A percentile compares a stretch with the other conserved stretches of the same genome.
These are phyloP conservation scores for Callaeas wilsoni DNA, from an alignment of 2,113 vertebrate species.

Conservation along the genomic window DNA sequence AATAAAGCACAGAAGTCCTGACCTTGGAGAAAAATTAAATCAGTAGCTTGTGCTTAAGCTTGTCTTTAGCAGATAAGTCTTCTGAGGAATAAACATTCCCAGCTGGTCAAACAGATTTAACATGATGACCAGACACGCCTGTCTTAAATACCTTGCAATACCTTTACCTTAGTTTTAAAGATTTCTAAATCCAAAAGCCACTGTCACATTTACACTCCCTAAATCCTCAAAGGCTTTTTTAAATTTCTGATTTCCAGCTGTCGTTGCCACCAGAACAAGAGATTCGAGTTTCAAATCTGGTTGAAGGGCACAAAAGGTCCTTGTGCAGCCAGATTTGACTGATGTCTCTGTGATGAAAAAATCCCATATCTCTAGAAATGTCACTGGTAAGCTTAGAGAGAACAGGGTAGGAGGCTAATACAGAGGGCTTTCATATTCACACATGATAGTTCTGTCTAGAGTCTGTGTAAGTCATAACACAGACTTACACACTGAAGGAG, in stretches of 20 bases:
- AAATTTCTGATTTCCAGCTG: not conserved
- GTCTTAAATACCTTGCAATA: not conserved
- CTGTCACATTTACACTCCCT: not conserved
- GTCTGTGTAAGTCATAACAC: not conserved
- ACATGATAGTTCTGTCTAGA: not conserved
- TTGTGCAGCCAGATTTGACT: not conserved
- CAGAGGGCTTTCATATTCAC: not conserved
- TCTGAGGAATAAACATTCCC: not conserved
- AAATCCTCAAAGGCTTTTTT: not conserved
- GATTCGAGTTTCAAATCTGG: not conserved
- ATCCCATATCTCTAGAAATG: rapidly evolving
- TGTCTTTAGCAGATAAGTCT: not conserved
- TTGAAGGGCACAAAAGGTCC: not conserved
- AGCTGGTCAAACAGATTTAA: not conserved
- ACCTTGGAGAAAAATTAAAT: not conserved
- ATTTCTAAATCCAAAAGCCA: not conserved
- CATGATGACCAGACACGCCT: not conserved
- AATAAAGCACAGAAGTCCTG: not conserved
- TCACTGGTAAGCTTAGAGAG: not conserved
- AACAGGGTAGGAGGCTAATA: not conserved
- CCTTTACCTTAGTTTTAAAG: not conserved
- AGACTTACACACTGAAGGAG: not conserved
- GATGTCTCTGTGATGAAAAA: not conserved
- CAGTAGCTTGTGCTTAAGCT: not conserved
- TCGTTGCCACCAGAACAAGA: not conserved